Conservation (phyloP, 2,888 invertebrate genomes). For the Drosophila macrothrix region DNA sequence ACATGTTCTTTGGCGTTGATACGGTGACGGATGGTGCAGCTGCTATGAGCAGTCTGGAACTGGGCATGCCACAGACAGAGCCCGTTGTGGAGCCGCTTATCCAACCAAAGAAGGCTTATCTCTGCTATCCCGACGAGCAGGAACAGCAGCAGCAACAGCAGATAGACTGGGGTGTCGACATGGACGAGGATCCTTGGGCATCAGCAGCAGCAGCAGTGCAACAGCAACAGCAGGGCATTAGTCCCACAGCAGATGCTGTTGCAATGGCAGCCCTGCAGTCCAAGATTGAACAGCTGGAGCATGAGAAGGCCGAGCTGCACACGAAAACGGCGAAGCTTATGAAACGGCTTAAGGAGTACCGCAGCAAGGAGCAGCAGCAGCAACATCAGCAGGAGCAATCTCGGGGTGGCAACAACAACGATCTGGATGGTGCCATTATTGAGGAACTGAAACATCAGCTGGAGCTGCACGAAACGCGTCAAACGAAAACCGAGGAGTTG, state of each 20-base stretch:
- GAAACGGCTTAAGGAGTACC: slow-evolving; percentile 94
- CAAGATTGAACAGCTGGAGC: slow-evolving; percentile 87
- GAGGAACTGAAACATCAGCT: slow-evolving; percentile 92
- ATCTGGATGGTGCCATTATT: slow-evolving; percentile 91
- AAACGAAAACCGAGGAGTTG: slow-evolving; percentile 87
- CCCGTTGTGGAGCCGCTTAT: slow-evolving; percentile 85
- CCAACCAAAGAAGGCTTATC: slow-evolving; percentile 86
- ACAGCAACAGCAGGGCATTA: slow-evolving; percentile 67
- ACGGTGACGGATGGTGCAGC: slow-evolving; percentile 23
- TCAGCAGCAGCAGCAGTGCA: slow-evolving; percentile 85
- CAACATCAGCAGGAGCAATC: slow-evolving; percentile 2
- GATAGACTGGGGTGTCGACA: slow-evolving; percentile 77
- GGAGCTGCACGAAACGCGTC: slow-evolving; percentile 88
- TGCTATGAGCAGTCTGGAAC: slow-evolving; percentile 9
- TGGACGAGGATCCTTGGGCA: slow-evolving; percentile 87
- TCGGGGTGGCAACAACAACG: slow-evolving; percentile 64
- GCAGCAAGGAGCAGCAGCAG: slow-evolving; percentile 85
- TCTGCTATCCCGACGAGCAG: slow-evolving; percentile 84
- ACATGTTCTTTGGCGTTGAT: slow-evolving; percentile 82
- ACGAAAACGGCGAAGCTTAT: slow-evolving; percentile 91
- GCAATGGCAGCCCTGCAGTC: slow-evolving; percentile 21
- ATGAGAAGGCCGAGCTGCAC: slow-evolving; percentile 88
- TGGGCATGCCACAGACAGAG: slow-evolving; percentile 57
- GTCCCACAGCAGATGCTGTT: slow-evolving; percentile 20
- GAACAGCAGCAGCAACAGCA: slow-evolving; percentile 25